Conservation (phyloP, 2,113 vertebrate species). For the Galbula dea region DNA sequence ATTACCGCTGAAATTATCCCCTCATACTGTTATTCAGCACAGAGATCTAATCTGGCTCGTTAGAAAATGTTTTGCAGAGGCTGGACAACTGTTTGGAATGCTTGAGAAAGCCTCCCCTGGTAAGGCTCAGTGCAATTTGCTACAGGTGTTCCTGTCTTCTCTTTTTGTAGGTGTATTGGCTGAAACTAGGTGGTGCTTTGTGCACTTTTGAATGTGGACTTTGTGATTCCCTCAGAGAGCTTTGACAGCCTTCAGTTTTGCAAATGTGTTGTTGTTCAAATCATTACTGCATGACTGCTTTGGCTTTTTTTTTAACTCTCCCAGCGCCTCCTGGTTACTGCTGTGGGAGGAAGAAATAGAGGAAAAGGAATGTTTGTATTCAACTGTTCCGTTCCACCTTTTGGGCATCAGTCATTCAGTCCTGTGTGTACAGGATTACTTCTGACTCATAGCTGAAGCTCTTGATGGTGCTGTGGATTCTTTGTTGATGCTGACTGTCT, state of each 20-base stretch:
- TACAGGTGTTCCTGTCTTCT: neutral
- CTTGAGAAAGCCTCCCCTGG: neutral
- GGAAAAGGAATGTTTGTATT: neutral
- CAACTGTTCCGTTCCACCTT: neutral
- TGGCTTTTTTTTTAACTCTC: neutral
- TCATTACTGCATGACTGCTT: neutral
- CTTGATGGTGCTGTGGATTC: neutral
- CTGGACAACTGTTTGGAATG: neutral
- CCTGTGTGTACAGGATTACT: neutral
- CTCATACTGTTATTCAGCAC: neutral
- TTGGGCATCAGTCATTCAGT: neutral
- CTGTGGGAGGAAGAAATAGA: neutral
- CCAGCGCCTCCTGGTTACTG: too few relatives aligned
- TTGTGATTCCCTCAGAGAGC: neutral
- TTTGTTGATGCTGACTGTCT: fast-evolving
- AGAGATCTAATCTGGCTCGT: neutral
- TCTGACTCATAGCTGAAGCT: neutral
- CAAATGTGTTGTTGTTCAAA: neutral
- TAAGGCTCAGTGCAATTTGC: neutral
- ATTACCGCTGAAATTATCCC: neutral
- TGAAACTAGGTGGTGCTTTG: neutral
- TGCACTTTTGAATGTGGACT: neutral
- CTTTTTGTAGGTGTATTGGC: neutral
- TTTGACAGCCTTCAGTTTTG: neutral
- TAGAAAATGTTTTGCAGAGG: neutral